These are phyloP conservation scores for Sminthurinus aureus DNA, from an alignment of 2,888 invertebrate genomes.

Conservation along the genomic window DNA sequence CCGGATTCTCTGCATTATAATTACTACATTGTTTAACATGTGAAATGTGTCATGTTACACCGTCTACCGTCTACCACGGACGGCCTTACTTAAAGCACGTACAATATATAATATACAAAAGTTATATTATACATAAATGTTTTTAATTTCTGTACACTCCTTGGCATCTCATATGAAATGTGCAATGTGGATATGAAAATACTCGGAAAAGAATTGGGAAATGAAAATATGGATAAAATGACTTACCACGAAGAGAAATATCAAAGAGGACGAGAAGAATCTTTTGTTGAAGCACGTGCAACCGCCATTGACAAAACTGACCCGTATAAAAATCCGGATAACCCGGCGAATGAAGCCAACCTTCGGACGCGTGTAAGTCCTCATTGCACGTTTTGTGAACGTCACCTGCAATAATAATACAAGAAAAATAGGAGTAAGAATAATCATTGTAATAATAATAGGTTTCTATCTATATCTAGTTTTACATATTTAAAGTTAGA, in stretches of 20 bases:
- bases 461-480: no score
- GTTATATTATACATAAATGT: no score
- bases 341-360: constrained; percentile 57
- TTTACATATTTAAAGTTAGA: no score
- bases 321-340: constrained; percentile 58
- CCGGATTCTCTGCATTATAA: no score
- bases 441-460: neutral
- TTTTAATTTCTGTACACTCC: no score
- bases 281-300: constrained; percentile 57
- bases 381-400: constrained; percentile 57
- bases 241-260: constrained; percentile 57
- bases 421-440: neutral
- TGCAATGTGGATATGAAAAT: neutral
- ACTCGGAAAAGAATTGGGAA: neutral
- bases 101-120: no score
- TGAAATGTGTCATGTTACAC: no score
- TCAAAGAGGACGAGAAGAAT: constrained; percentile 57
- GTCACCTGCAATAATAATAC: constrained; percentile 47
- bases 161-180: no score
- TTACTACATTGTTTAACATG: no score
- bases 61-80: no score
- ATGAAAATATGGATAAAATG: neutral
- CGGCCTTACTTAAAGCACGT: no score
- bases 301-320: constrained; percentile 58
- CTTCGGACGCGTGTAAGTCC: constrained; percentile 57